These are phyloP conservation scores for Hymenopus coronatus DNA, from an alignment of 2,888 invertebrate genomes.

Conservation along the genomic window DNA sequence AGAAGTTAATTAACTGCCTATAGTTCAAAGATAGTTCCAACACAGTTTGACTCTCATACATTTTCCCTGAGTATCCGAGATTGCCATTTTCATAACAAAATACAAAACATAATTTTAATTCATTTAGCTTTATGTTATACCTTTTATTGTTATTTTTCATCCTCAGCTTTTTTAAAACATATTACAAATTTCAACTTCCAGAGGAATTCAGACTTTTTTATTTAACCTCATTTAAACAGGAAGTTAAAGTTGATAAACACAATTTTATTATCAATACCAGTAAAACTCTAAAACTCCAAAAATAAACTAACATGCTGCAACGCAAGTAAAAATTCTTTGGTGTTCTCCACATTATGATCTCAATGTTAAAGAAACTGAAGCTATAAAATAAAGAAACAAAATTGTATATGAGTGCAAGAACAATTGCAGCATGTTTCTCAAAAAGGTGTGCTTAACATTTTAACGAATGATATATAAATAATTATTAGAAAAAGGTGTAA, in stretches of 20 bases:
- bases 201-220: background rate
- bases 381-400: background rate
- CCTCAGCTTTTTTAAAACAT: background rate
- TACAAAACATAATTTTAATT: background rate
- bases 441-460: background rate
- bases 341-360: background rate
- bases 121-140: background rate
- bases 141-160: too few relatives aligned
- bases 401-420: background rate
- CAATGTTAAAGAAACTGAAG: background rate
- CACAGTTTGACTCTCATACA: background rate
- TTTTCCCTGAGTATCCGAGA: background rate
- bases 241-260: background rate
- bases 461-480: background rate
- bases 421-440: background rate
- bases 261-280: background rate
- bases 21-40: background rate
- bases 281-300: background rate
- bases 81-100: background rate
- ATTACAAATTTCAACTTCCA: background rate
- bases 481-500: background rate
- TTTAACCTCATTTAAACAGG: background rate
- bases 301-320: background rate
- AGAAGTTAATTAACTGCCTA: background rate
- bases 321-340: background rate